Base-by-base conservation (phyloP, 1,140 invertebrate species). In the Pachypeltis micranthus region DNA sequence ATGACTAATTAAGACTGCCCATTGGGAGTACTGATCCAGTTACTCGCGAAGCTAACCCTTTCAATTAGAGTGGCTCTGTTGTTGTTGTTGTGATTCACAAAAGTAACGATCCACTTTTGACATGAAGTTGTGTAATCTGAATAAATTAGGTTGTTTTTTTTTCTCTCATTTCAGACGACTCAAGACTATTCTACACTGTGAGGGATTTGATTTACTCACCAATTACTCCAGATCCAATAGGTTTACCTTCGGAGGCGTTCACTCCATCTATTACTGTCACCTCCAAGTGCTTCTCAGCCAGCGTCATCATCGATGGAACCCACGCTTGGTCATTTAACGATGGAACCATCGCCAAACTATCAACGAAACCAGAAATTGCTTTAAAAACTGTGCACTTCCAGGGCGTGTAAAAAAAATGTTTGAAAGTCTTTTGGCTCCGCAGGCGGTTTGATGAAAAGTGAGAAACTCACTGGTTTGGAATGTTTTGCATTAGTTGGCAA, bases 231-330 rank as follows among this genome's bases (percentile, higher is more conserved):
- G 74, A 80, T 67, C 85, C 87, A 23, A 83, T 85, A 58, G 81
- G 80, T 1, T 78, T 90, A 27, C 76, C 80, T 25, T 79, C 83
- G 0, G 77, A 86, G 12, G 86, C 83, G 59, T 85, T 84, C 68
- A 85, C 84, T 16, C 73, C 76, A 31, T 83, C 81, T 34, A 80
- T 97, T 23, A 80, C 81, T 61, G 81, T 98, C 0, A 82, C 85
- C 70, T 98, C 94, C 0, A 82, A 91, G 61, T 98, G 96, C 78
- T 89, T 88, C 65, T 93, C 98, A 77, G 96, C 93, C 0, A 88
- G 87, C 72, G 76, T 98, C 12, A 95, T 98, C 0, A 84, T 99
- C n/a, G 96, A 99, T 76, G 96, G 96, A 21, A 92, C 93, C 59
- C 85, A 96, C 7, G 93, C 91, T 0, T 94, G 93, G 71, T 83